Base-by-base conservation (phyloP, 2,113 vertebrate genomes). In the Stegostoma tigrinum region DNA sequence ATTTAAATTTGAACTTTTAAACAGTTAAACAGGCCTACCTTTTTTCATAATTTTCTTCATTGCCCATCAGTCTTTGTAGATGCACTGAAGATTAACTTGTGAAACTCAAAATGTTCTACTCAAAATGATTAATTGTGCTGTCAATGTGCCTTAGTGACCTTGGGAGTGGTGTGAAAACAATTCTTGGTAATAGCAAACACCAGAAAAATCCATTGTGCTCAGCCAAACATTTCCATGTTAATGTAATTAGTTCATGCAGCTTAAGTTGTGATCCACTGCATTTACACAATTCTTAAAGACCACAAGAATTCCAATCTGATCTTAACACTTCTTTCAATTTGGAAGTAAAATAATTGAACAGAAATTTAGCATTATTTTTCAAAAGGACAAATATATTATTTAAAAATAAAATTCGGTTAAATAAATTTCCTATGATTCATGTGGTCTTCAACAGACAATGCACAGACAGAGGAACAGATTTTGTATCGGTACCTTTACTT, bases 201-300 rank as follows among this genome's bases (percentile, higher is more conserved):
- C 67, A 72, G 94, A 95, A 95, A 95, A 94, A 72, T 52, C 94
- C 94, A 95, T 2, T 94, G 93, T 95, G 94, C 67, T 95, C 94
- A 95, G 38, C 67, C 66, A 95, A 93, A 95, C 68, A 95, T 72
- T 72, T 72, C 94, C 67, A 95, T 48, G 42, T 95, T 95, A 95
- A 95, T 95, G 94, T 75, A 61, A 90, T 61, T 95, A 95, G 68
- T 75, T 72, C 67, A 95, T 72, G 67, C 66, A 93, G 55, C 89
- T 93, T 38, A 93, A 94, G 94, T 72, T 95, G 94, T 95, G 94
- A 95, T 70, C 94, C 94, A 95, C 67, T 95, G 94, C 67, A 72
- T 72, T 70, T 95, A 95, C 67, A 72, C 94, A 72, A 95, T 75
- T 95, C 68, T 95, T 95, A 95, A 95, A 72, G 94, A 52, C 94